Base-by-base conservation (phyloP, 2,888 invertebrate genomes). In the Morinoia aosen region DNA sequence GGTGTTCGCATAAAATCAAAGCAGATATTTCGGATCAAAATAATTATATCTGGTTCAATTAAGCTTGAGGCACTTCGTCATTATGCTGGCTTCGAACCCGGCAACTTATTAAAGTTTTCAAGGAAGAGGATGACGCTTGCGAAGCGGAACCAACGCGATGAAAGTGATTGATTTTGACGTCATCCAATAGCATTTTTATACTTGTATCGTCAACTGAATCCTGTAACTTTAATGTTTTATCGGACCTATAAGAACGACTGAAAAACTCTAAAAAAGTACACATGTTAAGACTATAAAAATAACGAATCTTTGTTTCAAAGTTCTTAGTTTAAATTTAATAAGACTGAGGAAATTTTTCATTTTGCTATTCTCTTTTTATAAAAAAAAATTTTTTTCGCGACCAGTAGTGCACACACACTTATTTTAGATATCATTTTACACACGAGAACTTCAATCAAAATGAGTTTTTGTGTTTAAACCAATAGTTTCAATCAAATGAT, bases 1-100 rank as follows among this genome's bases (percentile, higher is more conserved):
- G 93, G 57, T 93, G 93, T 93, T 57, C 93, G 93, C 93, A 93
- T 93, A 93, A 93, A 93, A 93, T 93, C 93, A 93, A 93, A 93
- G 93, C 56, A 57, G 48, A 93, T 93, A 93, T 57, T 93, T 93
- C 58, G 93, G 93, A 93, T 93, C 93, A 93, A 93, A 93, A 93
- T 93, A 93, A 93, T 93, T 56, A 93, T 93, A 93, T 93, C 93
- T 57, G 93, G 57, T 93, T 93, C 93, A 93, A 93, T 93, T 93
- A 93, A 58, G 93, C 57, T 93, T 57, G 93, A 8, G 12, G 93
- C 48, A 57, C 90, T 90, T 33, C 5, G 48, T 88, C 40, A 40
- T 48, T 4, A 57, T 58, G 90, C 40, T 90, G 40, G 90, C 56
- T 56, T 11, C 76, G 56, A 88, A 76, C 57, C 58, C 58, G 95